Conservation (phyloP, 1,140 invertebrate species). For the Diachasma alloeum region DNA sequence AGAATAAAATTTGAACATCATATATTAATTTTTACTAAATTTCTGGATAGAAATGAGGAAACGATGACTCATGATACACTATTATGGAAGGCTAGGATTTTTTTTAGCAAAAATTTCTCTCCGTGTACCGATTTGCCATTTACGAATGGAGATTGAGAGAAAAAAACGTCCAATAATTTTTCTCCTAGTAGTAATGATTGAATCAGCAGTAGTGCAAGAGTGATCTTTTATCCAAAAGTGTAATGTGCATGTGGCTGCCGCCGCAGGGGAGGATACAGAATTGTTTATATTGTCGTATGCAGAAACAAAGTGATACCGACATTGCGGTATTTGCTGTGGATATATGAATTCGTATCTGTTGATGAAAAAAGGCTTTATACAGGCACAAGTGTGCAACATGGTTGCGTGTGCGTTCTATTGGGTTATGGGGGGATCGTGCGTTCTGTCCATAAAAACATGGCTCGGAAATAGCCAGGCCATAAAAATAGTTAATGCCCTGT, state of each 20-base stretch:
- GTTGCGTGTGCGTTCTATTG: background rate
- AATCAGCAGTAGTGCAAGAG: no score
- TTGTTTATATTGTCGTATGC: background rate
- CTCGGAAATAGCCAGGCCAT: conserved; percentile 16
- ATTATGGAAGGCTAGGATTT: no score
- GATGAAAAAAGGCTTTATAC: background rate
- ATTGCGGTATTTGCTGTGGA: background rate
- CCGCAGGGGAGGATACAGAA: background rate
- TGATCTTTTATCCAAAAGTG: background rate
- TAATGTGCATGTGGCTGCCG: background rate
- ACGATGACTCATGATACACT: no score
- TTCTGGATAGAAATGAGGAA: no score
- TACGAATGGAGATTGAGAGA: no score
- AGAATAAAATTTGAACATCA: no score
- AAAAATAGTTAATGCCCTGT: conserved; percentile 19
- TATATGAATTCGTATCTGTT: background rate
- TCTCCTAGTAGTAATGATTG: no score
- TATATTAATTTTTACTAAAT: no score
- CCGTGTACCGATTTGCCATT: no score
- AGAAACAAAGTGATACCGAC: background rate
- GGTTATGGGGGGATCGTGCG: conserved; percentile 5
- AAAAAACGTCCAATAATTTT: no score
- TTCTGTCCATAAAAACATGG: conserved; percentile 23
- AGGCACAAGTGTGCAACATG: background rate
- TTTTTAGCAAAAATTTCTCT: no score